Evolutionary conservation across 2,113 vertebrate genomes (phyloP), one percentile per base, ranked within the genome.

Genomic region (Xyliphius kryptos): DNA sequence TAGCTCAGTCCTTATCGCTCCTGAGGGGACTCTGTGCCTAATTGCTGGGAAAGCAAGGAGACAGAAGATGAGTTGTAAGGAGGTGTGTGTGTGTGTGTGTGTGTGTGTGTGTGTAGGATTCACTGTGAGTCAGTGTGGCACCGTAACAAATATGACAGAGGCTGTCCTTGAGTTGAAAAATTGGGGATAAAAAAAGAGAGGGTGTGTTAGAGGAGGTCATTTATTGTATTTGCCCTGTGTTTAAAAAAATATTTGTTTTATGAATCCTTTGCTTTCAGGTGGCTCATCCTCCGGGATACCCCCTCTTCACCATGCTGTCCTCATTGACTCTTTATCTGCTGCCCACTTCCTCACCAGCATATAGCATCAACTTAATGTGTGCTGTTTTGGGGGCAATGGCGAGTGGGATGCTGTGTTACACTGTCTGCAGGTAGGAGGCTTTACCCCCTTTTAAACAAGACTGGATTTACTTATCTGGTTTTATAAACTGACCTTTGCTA

Each of bases 231-330:
- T 40, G 13, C 14, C n/a, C 16, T 37, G 41, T 46, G 36, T n/a
- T n/a, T n/a, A n/a, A n/a, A n/a, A n/a, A n/a, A n/a, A n/a, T n/a
- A n/a, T n/a, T n/a, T 51, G 14, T 41, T 46, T 37, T 49, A 13
- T 63, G 6, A 10, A 16, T 49, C 17, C 37, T 15, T 47, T 14
- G 3, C 41, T 53, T 63, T 36, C 66, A 98, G 95, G 95, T 98
- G 49, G 94, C 95, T 66, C 95, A 98, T 72, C 95, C 96, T 79
- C 96, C 95, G 0, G 94, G 96, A 62, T 98, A 98, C 66, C 96
- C 96, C 14, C 73, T 98, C 71, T 98, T 98, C 82, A 98, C 91
- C 1, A 73, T 98, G 44, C 76, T 92, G 71, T 86, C 92, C 65
- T 87, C 75, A 55, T 73, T 90, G 84, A 81, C 72, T 0, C 85